These are phyloP conservation scores for Idaea dimidiata DNA, from an alignment of 2,888 invertebrate genomes.

Conservation along the genomic window DNA sequence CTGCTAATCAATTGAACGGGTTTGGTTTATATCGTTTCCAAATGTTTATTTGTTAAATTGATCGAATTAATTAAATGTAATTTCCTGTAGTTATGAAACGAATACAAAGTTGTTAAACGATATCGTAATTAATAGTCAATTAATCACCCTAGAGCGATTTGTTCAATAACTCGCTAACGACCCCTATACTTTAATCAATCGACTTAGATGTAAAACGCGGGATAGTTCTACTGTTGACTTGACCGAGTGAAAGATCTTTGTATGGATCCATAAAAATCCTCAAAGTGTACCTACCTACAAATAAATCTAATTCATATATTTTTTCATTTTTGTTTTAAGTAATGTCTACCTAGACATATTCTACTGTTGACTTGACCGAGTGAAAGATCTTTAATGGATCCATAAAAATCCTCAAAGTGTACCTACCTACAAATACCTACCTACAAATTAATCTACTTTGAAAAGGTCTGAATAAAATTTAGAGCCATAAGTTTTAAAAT, in stretches of 20 bases:
- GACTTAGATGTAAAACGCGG: slow-evolving; percentile 33
- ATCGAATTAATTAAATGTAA: slow-evolving; percentile 26
- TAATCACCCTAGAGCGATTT: slow-evolving; percentile 70
- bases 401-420: neutral
- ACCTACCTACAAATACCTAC: no score
- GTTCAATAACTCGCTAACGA: slow-evolving; percentile 70
- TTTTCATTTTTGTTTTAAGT: no score
- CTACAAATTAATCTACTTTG: no score
- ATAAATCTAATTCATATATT: neutral
- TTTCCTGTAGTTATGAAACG: slow-evolving; percentile 41
- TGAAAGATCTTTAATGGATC: slow-evolving; percentile 3
- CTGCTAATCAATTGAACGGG: neutral
- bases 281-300: no score
- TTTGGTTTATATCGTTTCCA: neutral
- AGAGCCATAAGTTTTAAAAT: no score
- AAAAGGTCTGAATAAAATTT: no score
- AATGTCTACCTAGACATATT: slow-evolving; percentile 7
- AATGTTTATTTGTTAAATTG: slow-evolving; percentile 5
- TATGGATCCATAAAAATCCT: neutral
- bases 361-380: slow-evolving; percentile 19
- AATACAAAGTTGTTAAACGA: slow-evolving; percentile 65
- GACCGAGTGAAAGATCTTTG: slow-evolving; percentile 5
- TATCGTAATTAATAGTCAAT: slow-evolving; percentile 75
- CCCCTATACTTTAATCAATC: slow-evolving; percentile 50
- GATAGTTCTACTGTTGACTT: slow-evolving; percentile 26